These are phyloP conservation scores for Balaenoptera acutorostrata DNA, from an alignment of 2,113 vertebrate genomes.

Conservation along the genomic window DNA sequence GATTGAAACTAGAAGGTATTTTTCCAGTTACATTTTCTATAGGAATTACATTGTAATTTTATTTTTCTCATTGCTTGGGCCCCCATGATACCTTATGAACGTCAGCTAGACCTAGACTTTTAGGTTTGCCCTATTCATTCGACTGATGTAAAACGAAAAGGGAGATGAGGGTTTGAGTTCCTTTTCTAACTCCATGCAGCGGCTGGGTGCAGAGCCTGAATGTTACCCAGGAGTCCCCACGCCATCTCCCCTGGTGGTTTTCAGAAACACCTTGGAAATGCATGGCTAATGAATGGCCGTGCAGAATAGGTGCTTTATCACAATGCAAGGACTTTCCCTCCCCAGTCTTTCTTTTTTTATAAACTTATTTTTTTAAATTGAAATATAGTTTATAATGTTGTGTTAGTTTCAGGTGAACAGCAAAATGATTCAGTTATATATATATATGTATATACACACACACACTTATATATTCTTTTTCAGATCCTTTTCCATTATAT, in stretches of 20 bases:
- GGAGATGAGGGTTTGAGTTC: neutral
- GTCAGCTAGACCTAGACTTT: neutral
- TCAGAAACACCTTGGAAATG: neutral
- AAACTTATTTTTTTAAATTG: neutral
- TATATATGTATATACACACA: neutral
- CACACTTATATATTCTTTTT: fast-evolving
- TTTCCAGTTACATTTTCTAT: constrained; percentile 16
- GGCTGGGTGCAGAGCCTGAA: neutral
- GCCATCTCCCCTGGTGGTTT: neutral
- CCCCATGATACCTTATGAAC: neutral
- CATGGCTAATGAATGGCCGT: neutral
- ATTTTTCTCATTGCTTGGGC: neutral
- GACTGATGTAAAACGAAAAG: neutral
- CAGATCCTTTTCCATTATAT: neutral
- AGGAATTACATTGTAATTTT: neutral
- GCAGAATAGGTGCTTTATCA: neutral
- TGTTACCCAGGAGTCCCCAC: neutral
- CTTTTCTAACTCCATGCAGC: neutral
- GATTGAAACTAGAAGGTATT: neutral
- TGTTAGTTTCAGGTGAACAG: neutral
- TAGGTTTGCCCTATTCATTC: neutral
- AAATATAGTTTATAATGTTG: neutral
- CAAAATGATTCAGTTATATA: neutral
- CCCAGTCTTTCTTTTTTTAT: neutral
- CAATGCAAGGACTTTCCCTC: neutral